Evolutionary conservation across 1,140 invertebrate genomes (phyloP).

Genomic region (Drosophila leontia): DNA sequence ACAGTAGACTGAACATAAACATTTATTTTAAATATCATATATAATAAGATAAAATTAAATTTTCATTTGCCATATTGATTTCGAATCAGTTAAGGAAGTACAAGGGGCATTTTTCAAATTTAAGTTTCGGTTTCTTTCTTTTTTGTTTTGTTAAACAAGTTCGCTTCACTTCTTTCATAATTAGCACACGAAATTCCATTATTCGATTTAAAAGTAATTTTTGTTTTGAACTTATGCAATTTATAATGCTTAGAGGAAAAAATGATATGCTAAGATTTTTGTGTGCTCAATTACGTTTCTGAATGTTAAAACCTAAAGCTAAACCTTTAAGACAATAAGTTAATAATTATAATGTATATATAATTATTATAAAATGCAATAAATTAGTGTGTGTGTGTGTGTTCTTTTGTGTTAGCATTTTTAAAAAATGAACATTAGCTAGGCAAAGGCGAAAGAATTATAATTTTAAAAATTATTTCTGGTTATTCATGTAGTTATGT

Average conservation of each 20-base stretch:
- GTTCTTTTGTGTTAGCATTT: constrained; percentile 32
- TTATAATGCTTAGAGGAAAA: constrained; percentile 64
- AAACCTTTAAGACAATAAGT: constrained; percentile 73
- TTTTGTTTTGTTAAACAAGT: constrained; percentile 48
- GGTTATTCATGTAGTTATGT: constrained; percentile 54
- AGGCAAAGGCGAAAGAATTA: constrained; percentile 65
- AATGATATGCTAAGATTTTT: constrained; percentile 76
- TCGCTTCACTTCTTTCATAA: constrained; percentile 16
- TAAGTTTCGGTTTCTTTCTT: constrained; percentile 17
- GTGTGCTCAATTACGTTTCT: constrained; percentile 33
- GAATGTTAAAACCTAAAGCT: constrained; percentile 72
- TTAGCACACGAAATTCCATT: constrained; percentile 56
- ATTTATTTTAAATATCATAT: constrained; percentile 50
- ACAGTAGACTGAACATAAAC: constrained; percentile 40
- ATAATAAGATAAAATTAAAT: constrained; percentile 48
- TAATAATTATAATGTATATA: constrained; percentile 62
- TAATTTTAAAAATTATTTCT: constrained; percentile 74
- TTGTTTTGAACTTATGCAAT: constrained; percentile 50
- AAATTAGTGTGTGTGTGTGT: constrained; percentile 66
- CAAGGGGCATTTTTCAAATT: constrained; percentile 56
- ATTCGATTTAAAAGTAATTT: constrained; percentile 51
- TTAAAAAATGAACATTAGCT: constrained; percentile 75
- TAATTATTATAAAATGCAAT: constrained; percentile 77
- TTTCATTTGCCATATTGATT: constrained; percentile 59
- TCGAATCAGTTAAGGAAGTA: constrained; percentile 81